These are phyloP conservation scores for Trachelus tabidus DNA, from an alignment of 2,888 invertebrate genomes.

Conservation along the genomic window DNA sequence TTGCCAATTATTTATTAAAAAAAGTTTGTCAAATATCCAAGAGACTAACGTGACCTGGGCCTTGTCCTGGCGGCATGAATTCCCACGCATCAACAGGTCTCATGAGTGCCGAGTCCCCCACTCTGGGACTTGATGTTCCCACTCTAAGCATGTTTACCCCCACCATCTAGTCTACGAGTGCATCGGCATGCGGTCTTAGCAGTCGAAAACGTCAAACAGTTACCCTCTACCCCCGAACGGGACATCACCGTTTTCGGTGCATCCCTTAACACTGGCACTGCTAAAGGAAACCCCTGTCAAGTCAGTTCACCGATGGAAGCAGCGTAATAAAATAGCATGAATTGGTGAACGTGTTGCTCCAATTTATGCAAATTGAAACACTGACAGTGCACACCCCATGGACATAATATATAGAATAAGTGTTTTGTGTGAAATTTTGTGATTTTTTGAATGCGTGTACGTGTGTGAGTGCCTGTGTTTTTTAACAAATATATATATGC, in stretches of 20 bases:
- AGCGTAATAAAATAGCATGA: neutral
- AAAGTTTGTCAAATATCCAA: neutral
- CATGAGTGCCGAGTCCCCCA: conserved; percentile 51
- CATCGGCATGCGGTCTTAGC: conserved; percentile 64
- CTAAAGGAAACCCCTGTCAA: neutral
- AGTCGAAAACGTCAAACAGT: conserved; percentile 66
- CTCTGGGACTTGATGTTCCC: conserved; percentile 36
- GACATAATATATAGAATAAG: neutral
- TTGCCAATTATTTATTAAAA: neutral
- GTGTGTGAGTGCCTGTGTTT: conserved; percentile 1
- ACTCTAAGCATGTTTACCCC: conserved; percentile 16
- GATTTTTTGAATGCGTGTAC: conserved; percentile 2
- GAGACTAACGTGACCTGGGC: neutral
- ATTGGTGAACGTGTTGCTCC: neutral
- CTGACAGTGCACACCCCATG: neutral
- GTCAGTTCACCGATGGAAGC: neutral
- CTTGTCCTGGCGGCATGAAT: conserved; percentile 50
- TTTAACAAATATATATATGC: neutral
- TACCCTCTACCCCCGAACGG: conserved; percentile 55
- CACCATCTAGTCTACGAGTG: conserved; percentile 39
- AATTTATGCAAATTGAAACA: neutral
- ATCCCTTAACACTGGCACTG: neutral
- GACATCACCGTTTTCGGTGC: conserved; percentile 34
- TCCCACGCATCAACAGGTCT: conserved; percentile 66
- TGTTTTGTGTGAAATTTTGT: neutral